Evolutionary conservation across 2,797 vertebrate species (phyloP).

Genomic region (Scleropages formosus): DNA sequence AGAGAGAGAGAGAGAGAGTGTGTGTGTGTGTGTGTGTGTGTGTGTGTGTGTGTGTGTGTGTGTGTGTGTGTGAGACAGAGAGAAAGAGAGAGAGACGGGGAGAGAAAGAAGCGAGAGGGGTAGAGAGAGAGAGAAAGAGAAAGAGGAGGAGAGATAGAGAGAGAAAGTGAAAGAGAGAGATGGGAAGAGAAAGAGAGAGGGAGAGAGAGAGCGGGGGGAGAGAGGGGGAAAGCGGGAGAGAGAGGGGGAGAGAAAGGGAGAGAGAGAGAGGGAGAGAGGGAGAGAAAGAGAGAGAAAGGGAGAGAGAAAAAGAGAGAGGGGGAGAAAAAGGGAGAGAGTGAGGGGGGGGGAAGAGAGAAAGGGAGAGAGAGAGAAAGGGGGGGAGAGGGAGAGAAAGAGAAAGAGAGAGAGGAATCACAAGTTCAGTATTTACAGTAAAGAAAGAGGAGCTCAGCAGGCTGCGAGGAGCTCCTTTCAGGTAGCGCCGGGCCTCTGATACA

Average conservation of each 20-base stretch:
- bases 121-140: constrained; percentile 47
- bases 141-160: constrained; percentile 44
- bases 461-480: constrained; percentile 62
- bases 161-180: too few relatives aligned
- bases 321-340: too few relatives aligned
- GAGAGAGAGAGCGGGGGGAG: constrained; percentile 43
- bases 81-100: constrained; percentile 47
- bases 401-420: constrained; percentile 58
- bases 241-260: constrained; percentile 49
- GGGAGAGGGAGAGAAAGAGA: constrained; percentile 47
- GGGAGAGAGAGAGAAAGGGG: too few relatives aligned
- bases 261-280: constrained; percentile 41
- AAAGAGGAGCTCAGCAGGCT: constrained; percentile 68
- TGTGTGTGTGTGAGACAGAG: constrained; percentile 39
- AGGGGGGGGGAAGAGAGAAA: too few relatives aligned
- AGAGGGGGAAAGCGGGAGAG: constrained; percentile 42
- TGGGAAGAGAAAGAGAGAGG: constrained; percentile 50
- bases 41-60: constrained; percentile 32
- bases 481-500: constrained; percentile 1
- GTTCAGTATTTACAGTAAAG: constrained; percentile 62
- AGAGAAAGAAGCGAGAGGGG: constrained; percentile 46
- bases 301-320: constrained; percentile 45
- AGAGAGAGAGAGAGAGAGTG: constrained; percentile 44
- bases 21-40: too few relatives aligned
- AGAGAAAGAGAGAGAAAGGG: constrained; percentile 46